Conservation (phyloP, 2,797 vertebrate species). For the Nyctibius grandis region DNA sequence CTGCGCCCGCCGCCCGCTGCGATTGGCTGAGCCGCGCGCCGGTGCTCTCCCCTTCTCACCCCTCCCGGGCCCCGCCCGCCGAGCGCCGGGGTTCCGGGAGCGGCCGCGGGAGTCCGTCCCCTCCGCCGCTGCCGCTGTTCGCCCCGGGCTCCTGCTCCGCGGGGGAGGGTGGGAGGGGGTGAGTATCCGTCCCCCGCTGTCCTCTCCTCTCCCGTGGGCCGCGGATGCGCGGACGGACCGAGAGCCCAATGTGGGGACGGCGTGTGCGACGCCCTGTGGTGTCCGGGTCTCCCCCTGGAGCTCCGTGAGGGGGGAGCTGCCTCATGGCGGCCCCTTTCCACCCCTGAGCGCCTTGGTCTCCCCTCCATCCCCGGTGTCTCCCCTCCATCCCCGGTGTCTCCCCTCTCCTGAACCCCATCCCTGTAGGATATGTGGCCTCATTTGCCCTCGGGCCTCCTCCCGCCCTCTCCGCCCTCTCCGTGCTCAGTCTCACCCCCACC, state of each 20-base stretch:
- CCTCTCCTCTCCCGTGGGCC: no score
- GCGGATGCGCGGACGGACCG: fast-evolving
- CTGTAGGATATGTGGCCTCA: neutral
- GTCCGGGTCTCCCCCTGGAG: neutral
- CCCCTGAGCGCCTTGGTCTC: neutral
- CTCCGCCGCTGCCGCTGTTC: neutral
- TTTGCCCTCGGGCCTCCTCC: neutral
- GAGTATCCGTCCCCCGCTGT: neutral
- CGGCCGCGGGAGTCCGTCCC: fast-evolving
- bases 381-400: fast-evolving
- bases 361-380: fast-evolving
- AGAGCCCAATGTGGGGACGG: fast-evolving
- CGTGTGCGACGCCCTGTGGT: neutral
- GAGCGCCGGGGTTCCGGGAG: neutral
- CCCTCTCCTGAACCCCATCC: neutral
- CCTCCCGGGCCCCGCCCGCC: neutral
- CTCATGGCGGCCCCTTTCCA: neutral
- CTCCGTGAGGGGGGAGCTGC: fast-evolving
- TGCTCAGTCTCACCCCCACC: fast-evolving
- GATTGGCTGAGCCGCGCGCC: neutral
- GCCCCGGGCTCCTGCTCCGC: no score
- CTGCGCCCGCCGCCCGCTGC: neutral
- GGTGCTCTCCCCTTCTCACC: neutral
- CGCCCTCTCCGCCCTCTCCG: fast-evolving
- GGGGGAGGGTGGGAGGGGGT: neutral